Evolutionary conservation across 2,888 invertebrate genomes (phyloP).

Genomic region (Megamerina dolium): DNA sequence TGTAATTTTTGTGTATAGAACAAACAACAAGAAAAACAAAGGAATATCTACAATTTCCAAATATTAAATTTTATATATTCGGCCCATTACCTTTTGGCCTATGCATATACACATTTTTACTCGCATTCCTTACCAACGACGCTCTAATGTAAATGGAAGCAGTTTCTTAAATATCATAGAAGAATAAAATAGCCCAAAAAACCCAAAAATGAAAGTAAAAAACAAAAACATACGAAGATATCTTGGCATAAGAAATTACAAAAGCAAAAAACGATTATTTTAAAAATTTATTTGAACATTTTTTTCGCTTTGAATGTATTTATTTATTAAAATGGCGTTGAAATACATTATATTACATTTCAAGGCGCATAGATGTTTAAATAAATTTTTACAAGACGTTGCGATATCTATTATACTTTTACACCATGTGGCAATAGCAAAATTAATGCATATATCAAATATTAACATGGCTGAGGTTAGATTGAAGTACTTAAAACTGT

Average conservation of each 20-base stretch:
- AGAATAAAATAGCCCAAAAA: constrained; percentile 38
- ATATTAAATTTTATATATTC: too few species aligned
- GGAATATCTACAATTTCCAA: too few species aligned
- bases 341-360: constrained; percentile 8
- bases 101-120: constrained; percentile 7
- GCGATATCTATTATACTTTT: too few species aligned
- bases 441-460: too few species aligned
- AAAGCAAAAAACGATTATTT: constrained; percentile 4
- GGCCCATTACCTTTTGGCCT: too few species aligned
- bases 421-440: too few species aligned
- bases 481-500: too few species aligned
- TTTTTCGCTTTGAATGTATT: constrained; percentile 4
- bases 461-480: too few species aligned
- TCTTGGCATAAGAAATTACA: not conserved
- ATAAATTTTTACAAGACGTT: constrained; percentile 20
- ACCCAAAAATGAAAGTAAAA: constrained; percentile 4
- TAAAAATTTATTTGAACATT: constrained; percentile 17
- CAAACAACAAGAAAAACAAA: too few species aligned
- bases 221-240: not conserved
- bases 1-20: too few species aligned
- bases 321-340: constrained; percentile 4
- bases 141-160: constrained; percentile 17
- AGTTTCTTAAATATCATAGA: constrained; percentile 42
- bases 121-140: constrained; percentile 24
- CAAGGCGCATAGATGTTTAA: constrained; percentile 27